Evolutionary conservation across 2,888 invertebrate species (phyloP), one percentile per base, ranked within the genome.

Genomic region (Tipula unca): DNA sequence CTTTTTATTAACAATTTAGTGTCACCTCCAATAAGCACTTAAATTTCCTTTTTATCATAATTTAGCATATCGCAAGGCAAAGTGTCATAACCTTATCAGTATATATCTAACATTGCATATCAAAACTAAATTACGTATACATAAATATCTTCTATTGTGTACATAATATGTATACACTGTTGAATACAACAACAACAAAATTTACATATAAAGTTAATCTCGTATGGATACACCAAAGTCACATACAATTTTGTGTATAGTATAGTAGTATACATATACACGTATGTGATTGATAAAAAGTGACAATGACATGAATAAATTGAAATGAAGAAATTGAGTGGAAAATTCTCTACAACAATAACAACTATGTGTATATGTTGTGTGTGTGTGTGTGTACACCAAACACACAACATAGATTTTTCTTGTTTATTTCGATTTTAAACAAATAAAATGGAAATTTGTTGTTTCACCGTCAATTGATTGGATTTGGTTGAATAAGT

Each of bases 231-330:
- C 13, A 69, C 10, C 69, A n/a, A 25, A 69, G 69, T 69, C 69
- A 69, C 69, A 69, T 10, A 69, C 10, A 10, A 69, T 69, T 69
- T 25, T 69, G 69, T 69, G 13, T 69, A 69, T n/a, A n/a, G n/a
- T n/a, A n/a, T n/a, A n/a, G n/a, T n/a, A n/a, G n/a, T n/a, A n/a
- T n/a, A n/a, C n/a, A n/a, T n/a, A n/a, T n/a, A n/a, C n/a, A n/a
- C n/a, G 25, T 69, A 25, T 69, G 69, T 69, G 69, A 69, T 69
- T 69, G 69, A 69, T 69, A 69, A 69, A 69, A 69, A 25, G 69
- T 69, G 69, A 69, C 69, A 69, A 69, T 69, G 69, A 69, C 69
- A 69, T 69, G 69, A 69, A 69, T 69, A 69, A 69, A 69, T 69
- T 69, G 69, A 69, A 69, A 69, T 69, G 69, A 69, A 69, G 69